Conservation (phyloP, 1,140 invertebrate genomes). For the Drosophila triauraria region DNA sequence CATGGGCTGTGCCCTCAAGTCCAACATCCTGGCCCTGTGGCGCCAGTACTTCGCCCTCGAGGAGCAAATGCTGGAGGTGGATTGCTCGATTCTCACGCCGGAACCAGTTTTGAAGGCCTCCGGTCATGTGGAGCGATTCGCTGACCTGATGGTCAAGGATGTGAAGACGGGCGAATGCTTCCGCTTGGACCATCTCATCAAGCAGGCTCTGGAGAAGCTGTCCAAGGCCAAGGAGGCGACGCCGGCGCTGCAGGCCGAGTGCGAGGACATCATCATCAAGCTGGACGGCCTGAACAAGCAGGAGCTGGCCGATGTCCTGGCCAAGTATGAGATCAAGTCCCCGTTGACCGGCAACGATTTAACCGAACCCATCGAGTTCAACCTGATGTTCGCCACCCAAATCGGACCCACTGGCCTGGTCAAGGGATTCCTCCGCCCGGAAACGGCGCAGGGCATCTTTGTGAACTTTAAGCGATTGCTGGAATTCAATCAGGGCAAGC, state of each 20-base stretch:
- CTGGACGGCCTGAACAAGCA: slow-evolving; percentile 95
- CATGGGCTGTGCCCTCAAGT: slow-evolving; percentile 99
- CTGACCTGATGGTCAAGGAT: slow-evolving; percentile 99
- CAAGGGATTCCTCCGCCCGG: slow-evolving; percentile 97
- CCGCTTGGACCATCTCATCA: slow-evolving; percentile 98
- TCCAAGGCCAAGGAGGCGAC: slow-evolving; percentile 93
- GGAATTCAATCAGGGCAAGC: slow-evolving; percentile 98
- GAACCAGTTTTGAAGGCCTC: slow-evolving; percentile 98
- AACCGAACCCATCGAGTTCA: slow-evolving; percentile 98
- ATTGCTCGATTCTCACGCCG: slow-evolving; percentile 98
- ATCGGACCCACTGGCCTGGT: slow-evolving; percentile 98
- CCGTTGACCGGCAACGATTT: slow-evolving; percentile 97
- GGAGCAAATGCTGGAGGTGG: slow-evolving; percentile 99
- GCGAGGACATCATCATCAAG: slow-evolving; percentile 92
- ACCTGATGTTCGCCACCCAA: slow-evolving; percentile 99
- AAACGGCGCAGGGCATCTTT: slow-evolving; percentile 99
- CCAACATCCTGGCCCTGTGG: slow-evolving; percentile 97
- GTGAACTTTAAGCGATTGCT: slow-evolving; percentile 97
- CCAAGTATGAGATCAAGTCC: slow-evolving; percentile 96
- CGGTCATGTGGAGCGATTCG: slow-evolving; percentile 99
- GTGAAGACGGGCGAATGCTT: slow-evolving; percentile 98
- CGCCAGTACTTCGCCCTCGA: slow-evolving; percentile 98
- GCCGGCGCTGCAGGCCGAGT: slow-evolving; percentile 90
- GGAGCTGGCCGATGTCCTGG: slow-evolving; percentile 94
- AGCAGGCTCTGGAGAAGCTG: slow-evolving; percentile 96